phyloP scores from a whole-genome alignment of 1,140 invertebrate species.

The Cataglyphis hispanica region DNA sequence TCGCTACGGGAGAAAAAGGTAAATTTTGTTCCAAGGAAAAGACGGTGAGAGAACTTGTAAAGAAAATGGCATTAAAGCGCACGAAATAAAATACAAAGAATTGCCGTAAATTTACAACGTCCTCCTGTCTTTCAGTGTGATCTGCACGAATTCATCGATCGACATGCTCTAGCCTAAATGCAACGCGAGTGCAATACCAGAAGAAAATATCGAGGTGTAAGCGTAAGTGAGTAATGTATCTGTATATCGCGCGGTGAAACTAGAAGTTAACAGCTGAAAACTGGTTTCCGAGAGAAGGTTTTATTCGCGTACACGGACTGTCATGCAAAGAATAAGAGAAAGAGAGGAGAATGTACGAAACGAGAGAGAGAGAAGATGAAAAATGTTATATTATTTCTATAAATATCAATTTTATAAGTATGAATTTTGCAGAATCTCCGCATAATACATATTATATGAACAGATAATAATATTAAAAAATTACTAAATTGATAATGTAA shows the following conservation, averaged over 20 bases:
- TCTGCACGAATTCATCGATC: not conserved
- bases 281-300: conserved; percentile 70
- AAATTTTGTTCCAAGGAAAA: not conserved
- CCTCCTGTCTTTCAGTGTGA: conserved; percentile 2
- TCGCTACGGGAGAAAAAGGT: not conserved
- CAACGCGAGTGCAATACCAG: not conserved
- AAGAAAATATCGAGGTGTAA: conserved; percentile 18
- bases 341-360: not conserved
- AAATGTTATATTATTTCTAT: too few relatives aligned
- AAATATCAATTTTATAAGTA: not conserved
- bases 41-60: not conserved
- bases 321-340: conserved; percentile 33
- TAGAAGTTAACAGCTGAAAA: conserved; percentile 75
- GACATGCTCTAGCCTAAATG: conserved; percentile 20
- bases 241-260: conserved; percentile 63
- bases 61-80: not conserved
- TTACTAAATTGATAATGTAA: not conserved
- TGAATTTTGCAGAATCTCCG: not conserved
- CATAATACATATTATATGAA: not conserved
- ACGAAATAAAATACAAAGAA: not conserved
- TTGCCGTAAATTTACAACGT: not conserved
- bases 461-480: not conserved
- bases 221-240: conserved; percentile 37
- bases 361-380: not conserved
- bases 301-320: conserved; percentile 28